These are phyloP conservation scores for Epicauta chinensis DNA, from an alignment of 1,140 invertebrate species.

Conservation along the genomic window DNA sequence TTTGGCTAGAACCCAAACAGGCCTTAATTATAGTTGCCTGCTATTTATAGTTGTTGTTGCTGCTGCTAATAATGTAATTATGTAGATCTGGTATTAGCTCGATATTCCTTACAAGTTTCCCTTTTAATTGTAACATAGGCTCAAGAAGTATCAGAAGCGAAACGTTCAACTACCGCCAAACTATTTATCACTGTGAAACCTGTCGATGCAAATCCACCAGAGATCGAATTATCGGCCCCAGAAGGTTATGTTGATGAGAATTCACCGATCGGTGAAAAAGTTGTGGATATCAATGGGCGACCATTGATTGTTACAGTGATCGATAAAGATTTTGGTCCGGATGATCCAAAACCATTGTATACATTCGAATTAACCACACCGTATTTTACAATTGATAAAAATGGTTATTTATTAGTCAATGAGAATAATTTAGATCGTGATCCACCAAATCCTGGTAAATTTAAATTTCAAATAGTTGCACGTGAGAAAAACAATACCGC, in stretches of 20 bases:
- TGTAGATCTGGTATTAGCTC: too few species aligned
- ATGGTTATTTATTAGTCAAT: slow-evolving; percentile 69
- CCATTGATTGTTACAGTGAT: slow-evolving; percentile 68
- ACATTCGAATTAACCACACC: slow-evolving; percentile 77
- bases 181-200: slow-evolving; percentile 73
- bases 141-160: slow-evolving; percentile 70
- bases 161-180: slow-evolving; percentile 74
- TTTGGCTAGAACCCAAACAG: too few species aligned
- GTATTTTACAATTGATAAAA: slow-evolving; percentile 71
- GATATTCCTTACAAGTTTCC: too few species aligned
- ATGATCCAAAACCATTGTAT: slow-evolving; percentile 68
- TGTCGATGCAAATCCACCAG: slow-evolving; percentile 77
- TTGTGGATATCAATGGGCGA: slow-evolving; percentile 58
- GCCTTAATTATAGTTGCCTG: too few species aligned
- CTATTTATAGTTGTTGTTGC: too few species aligned
- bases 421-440: slow-evolving; percentile 81
- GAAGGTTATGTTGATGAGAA: slow-evolving; percentile 83
- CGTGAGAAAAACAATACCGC: slow-evolving; percentile 69
- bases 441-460: slow-evolving; percentile 75
- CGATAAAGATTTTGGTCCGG: slow-evolving; percentile 69
- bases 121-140: too few species aligned
- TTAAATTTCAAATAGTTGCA: slow-evolving; percentile 76
- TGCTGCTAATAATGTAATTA: too few species aligned
- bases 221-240: slow-evolving; percentile 60
- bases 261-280: slow-evolving; percentile 73